These are phyloP conservation scores for Arrhopalites spinosus DNA, from an alignment of 2,888 invertebrate species.

Conservation along the genomic window DNA sequence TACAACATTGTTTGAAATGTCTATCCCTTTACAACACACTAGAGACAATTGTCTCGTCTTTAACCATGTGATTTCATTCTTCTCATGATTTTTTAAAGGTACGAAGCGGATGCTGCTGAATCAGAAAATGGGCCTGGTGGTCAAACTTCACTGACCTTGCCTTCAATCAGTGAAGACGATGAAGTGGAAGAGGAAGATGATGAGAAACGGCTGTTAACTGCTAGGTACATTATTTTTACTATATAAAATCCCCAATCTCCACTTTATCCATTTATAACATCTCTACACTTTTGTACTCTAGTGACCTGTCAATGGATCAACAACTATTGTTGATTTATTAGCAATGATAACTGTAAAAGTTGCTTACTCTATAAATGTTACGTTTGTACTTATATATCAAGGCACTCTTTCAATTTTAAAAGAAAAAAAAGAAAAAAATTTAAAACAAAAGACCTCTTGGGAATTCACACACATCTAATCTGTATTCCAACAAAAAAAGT, in stretches of 20 bases:
- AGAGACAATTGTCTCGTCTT: too few species aligned
- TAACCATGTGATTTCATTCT: neutral
- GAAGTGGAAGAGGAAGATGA: conserved; percentile 81
- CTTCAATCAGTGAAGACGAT: conserved; percentile 94
- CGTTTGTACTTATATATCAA: too few species aligned
- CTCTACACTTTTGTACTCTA: too few species aligned
- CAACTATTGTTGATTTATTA: too few species aligned
- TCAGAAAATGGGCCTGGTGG: conserved; percentile 61
- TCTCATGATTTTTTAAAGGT: conserved; percentile 38
- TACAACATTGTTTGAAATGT: neutral
- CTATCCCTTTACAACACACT: neutral
- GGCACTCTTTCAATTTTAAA: neutral
- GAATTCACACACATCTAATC: too few species aligned
- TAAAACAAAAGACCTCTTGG: too few species aligned
- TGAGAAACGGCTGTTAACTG: conserved; percentile 55
- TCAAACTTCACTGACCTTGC: conserved; percentile 79
- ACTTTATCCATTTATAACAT: too few species aligned
- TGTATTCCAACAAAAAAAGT: too few species aligned
- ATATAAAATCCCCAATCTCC: too few species aligned
- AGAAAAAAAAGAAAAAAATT: conserved; percentile 40
- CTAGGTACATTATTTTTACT: conserved; percentile 52
- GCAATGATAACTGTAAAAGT: too few species aligned
- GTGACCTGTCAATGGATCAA: too few species aligned
- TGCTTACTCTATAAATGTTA: too few species aligned
- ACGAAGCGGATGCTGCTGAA: conserved; percentile 56